Evolutionary conservation across 2,113 vertebrate species (phyloP).

Genomic region (Nothobranchius furzeri): DNA sequence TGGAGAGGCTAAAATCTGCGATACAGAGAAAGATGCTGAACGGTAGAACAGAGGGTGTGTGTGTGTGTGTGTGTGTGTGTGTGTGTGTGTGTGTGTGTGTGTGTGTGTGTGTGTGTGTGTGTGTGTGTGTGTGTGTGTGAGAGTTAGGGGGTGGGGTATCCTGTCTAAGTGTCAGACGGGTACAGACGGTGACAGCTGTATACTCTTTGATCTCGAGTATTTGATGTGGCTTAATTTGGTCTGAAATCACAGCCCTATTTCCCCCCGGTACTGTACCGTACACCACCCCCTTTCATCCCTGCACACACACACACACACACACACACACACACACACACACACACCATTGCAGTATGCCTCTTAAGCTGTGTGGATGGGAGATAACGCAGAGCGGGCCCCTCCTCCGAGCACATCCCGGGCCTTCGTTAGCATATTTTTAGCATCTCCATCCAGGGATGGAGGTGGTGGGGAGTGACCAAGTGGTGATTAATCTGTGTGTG

Average conservation of each 20-base stretch:
- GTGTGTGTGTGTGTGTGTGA: too few species aligned
- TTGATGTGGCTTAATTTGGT: constrained; percentile 77
- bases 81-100: too few species aligned
- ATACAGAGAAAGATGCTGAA: not conserved
- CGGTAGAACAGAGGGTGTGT: not conserved
- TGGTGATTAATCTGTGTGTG: constrained; percentile 22
- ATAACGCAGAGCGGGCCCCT: constrained; percentile 56
- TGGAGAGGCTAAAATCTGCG: not conserved
- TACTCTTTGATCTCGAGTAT: constrained; percentile 70
- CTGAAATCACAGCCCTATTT: constrained; percentile 73
- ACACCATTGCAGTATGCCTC: constrained; percentile 26
- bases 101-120: constrained; percentile 7
- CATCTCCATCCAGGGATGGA: constrained; percentile 43
- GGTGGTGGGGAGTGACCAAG: constrained; percentile 44
- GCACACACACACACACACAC: not conserved
- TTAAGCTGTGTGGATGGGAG: constrained; percentile 60
- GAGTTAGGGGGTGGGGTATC: constrained; percentile 36
- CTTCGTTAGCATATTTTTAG: constrained; percentile 63
- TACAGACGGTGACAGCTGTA: constrained; percentile 50
- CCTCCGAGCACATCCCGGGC: constrained; percentile 3
- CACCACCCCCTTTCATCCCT: constrained; percentile 18
- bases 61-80: not conserved
- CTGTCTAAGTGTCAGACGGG: constrained; percentile 42
- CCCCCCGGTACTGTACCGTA: constrained; percentile 59
- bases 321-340: not conserved